phyloP scores from a whole-genome alignment of 2,797 vertebrate genomes.

The Typhlichthys subterraneus region DNA sequence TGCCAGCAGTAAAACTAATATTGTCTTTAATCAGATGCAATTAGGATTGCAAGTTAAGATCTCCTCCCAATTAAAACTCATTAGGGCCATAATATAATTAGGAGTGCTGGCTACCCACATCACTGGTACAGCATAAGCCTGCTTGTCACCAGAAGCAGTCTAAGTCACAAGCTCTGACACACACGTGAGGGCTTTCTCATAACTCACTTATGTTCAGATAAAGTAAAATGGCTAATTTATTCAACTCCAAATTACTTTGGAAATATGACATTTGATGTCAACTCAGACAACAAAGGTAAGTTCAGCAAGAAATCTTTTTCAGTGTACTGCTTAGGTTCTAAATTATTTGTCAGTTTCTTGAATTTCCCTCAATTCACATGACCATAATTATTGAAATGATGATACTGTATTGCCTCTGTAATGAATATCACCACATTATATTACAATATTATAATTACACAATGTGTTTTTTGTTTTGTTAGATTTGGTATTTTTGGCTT shows the following conservation, averaged over 20 bases:
- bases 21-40: conserved; percentile 87
- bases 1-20: conserved; percentile 82
- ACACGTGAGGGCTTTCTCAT: not conserved
- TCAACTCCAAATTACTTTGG: not conserved
- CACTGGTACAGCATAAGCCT: conserved; percentile 50
- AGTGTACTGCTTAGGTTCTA: too few relatives aligned
- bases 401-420: too few relatives aligned
- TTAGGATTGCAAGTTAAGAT: conserved; percentile 84
- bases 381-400: too few relatives aligned
- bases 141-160: conserved; percentile 51
- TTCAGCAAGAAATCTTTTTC: not conserved
- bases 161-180: conserved; percentile 31
- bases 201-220: too few relatives aligned
- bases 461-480: too few relatives aligned
- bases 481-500: too few relatives aligned
- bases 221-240: too few relatives aligned
- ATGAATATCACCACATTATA: too few relatives aligned
- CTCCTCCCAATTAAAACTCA: conserved; percentile 85
- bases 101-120: conserved; percentile 69
- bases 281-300: not conserved
- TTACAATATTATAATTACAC: too few relatives aligned
- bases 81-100: conserved; percentile 82
- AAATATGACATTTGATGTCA: not conserved
- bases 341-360: too few relatives aligned
- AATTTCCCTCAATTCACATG: too few relatives aligned